Evolutionary conservation across 2,888 invertebrate species (phyloP).

Genomic region (Melangyna quadrimaculata): DNA sequence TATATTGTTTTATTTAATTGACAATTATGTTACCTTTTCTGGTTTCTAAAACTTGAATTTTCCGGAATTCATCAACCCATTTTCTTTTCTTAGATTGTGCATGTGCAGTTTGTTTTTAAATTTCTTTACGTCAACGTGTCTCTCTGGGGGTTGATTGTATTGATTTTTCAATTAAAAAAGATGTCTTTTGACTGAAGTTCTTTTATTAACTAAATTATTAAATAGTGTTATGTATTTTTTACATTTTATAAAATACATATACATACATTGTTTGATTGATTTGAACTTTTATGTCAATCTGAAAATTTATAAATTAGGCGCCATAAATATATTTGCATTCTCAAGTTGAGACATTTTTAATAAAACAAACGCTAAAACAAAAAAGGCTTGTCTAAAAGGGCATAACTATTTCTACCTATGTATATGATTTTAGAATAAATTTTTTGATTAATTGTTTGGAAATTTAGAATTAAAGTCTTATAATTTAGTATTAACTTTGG

Average conservation of each 20-base stretch:
- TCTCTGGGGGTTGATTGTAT: neutral
- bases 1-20: neutral
- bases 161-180: constrained; percentile 13
- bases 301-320: neutral
- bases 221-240: constrained; percentile 3
- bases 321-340: neutral
- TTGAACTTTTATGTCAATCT: constrained; percentile 10
- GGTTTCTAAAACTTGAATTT: neutral
- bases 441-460: no score
- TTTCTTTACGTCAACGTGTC: constrained; percentile 21
- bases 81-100: no score
- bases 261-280: neutral
- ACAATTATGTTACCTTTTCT: constrained; percentile 1
- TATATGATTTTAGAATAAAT: no score
- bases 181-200: neutral
- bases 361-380: no score
- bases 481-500: no score
- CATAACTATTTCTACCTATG: no score
- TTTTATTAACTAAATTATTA: neutral
- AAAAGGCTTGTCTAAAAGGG: no score
- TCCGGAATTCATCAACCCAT: constrained; percentile 12
- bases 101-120: no score
- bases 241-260: neutral
- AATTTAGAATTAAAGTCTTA: no score
- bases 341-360: no score